Conservation (phyloP, 1,140 invertebrate species). For the Leptestheria dahalacensis region DNA sequence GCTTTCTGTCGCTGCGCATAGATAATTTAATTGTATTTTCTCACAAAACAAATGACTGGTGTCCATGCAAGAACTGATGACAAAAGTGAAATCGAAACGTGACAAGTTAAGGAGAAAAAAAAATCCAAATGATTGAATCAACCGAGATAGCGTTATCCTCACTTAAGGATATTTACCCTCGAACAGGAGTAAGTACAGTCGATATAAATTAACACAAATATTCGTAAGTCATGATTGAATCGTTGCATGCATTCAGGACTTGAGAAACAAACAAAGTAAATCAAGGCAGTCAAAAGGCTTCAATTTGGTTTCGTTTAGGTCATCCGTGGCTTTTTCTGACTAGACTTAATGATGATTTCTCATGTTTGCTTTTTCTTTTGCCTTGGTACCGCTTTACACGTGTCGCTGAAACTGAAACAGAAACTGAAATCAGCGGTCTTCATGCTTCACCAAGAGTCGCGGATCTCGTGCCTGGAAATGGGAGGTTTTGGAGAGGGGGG, state of each 20-base stretch:
- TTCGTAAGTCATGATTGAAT: neutral
- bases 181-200: neutral
- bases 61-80: neutral
- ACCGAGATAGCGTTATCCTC: too few species aligned
- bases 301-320: neutral
- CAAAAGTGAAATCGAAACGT: neutral
- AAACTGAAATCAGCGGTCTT: neutral
- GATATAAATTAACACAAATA: neutral
- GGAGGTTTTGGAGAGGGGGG: too few species aligned
- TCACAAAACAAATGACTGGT: neutral
- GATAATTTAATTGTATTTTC: neutral
- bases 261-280: neutral
- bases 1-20: neutral
- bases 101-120: neutral
- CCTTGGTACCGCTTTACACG: neutral
- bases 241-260: neutral
- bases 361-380: neutral
- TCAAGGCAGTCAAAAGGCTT: neutral
- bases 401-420: neutral
- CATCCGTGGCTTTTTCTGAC: neutral
- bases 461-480: neutral
- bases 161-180: neutral
- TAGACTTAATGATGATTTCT: constrained; percentile 2
- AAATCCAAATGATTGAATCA: constrained; percentile 4
- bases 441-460: constrained; percentile 10